phyloP scores from a whole-genome alignment of 2,888 invertebrate species.

The Gymnocheta viridis region DNA sequence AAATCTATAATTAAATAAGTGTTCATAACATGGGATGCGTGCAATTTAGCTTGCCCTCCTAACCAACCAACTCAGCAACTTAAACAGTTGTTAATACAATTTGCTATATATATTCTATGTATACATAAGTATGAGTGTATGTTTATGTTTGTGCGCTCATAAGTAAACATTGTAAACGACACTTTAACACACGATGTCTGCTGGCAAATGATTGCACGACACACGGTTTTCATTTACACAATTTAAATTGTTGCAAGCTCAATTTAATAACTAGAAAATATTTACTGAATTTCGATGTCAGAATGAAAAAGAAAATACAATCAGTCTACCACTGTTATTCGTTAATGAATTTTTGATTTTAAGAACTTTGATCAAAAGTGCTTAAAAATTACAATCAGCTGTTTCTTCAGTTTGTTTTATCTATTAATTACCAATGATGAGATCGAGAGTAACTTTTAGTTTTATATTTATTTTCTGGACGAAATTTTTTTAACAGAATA shows the following conservation, averaged over 20 bases:
- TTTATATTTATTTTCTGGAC: too few relatives aligned
- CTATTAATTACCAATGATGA: too few relatives aligned
- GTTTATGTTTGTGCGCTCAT: background rate
- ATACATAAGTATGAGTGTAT: background rate
- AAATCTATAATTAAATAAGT: conserved; percentile 67
- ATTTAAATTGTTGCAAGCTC: conserved; percentile 32
- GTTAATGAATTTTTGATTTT: background rate
- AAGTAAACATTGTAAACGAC: conserved; percentile 1
- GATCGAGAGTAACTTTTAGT: too few relatives aligned
- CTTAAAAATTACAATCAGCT: too few relatives aligned
- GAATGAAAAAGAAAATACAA: background rate
- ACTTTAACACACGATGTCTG: background rate
- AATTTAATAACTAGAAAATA: conserved; percentile 49
- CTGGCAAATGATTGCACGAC: conserved; percentile 19
- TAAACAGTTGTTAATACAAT: background rate
- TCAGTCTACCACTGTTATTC: background rate
- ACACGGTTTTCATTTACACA: conserved; percentile 34
- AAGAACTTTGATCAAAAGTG: too few relatives aligned
- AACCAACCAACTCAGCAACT: background rate
- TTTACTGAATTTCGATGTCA: background rate
- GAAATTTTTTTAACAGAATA: too few relatives aligned
- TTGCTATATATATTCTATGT: background rate
- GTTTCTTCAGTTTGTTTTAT: too few relatives aligned
- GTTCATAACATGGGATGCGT: conserved; percentile 56
- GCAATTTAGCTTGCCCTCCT: conserved; percentile 21